Evolutionary conservation across 2,888 invertebrate genomes (phyloP).

Genomic region (Laspeyria flexula): DNA sequence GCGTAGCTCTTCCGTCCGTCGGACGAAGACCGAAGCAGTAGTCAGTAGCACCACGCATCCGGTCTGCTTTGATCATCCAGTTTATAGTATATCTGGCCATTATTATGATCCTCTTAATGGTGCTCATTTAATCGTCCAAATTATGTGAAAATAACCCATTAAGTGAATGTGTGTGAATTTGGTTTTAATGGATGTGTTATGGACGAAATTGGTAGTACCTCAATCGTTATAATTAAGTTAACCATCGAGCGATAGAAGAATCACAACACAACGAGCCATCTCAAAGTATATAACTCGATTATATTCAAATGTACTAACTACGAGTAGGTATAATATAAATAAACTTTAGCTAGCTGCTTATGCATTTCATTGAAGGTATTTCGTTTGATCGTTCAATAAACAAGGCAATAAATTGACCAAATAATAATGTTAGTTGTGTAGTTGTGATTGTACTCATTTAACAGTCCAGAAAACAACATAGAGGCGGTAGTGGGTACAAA

Average conservation of each 20-base stretch:
- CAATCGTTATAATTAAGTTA: too few species aligned
- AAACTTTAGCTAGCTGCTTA: background rate
- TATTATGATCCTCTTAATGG: constrained; percentile 51
- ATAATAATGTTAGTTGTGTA: constrained; percentile 6
- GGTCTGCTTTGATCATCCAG: constrained; percentile 74
- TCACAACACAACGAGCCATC: too few species aligned
- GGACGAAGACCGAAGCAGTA: constrained; percentile 66
- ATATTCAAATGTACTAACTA: too few species aligned
- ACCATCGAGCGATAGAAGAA: too few species aligned
- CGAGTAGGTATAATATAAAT: too few species aligned
- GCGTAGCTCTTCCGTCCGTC: constrained; percentile 79
- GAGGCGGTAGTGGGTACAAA: constrained; percentile 41
- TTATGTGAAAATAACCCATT: background rate
- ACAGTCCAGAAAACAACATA: constrained; percentile 49
- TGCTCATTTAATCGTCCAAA: background rate
- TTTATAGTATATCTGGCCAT: constrained; percentile 52
- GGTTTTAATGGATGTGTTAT: background rate
- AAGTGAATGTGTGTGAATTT: background rate
- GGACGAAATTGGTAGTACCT: background rate
- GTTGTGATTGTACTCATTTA: constrained; percentile 34
- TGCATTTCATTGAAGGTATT: constrained; percentile 6
- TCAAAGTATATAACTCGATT: too few species aligned
- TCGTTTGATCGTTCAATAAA: constrained; percentile 11
- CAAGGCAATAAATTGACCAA: constrained; percentile 10
- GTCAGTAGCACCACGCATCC: constrained; percentile 64